Evolutionary conservation across 2,113 vertebrate genomes (phyloP), one percentile per base, ranked within the genome.

Genomic region (Morone chrysops): DNA sequence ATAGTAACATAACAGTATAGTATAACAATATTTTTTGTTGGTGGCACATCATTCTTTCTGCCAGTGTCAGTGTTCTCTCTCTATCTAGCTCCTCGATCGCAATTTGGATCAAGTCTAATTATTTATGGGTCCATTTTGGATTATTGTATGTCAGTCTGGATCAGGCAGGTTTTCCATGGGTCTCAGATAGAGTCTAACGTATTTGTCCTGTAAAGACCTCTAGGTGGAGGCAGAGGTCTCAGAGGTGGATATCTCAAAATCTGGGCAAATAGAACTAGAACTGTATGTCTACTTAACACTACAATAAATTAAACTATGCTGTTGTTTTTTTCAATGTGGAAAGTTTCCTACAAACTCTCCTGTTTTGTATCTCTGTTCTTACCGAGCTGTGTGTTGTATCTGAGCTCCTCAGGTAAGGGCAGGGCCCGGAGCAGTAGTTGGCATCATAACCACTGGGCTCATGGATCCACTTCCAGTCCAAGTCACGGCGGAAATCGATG

Each of bases 391-490:
- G 97, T 53, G 97, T 97, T 4, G 96, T 97, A 76, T 98, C 97
- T 43, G 97, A 94, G 0, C 97, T 98, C 91, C 96, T 96, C 78
- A 98, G 96, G 91, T 97, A 98, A 0, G 97, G 97, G 79, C 97
- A 99, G 0, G 97, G 97, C 51, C 97, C 97, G 0, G 97, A 97
- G 93, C 97, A 99, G 76, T 97, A 98, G 94, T 99, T 99, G 70
- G 97, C 97, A 4, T 96, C 97, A 81, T 99, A 99, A 41, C 97
- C 97, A 82, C 97, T 99, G 1, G 97, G 97, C 91, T 99, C 97
- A 0, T 99, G 97, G 86, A 99, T 97, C 97, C 97, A 99, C 83
- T 97, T 99, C 97, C 97, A 98, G 94, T 97, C 97, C 82, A 99
- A 93, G 84, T 99, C 97, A 51, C 96, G 96, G 10, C 97, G 96